These are phyloP conservation scores for Pterocles gutturalis DNA, from an alignment of 2,113 vertebrate genomes.

Conservation along the genomic window DNA sequence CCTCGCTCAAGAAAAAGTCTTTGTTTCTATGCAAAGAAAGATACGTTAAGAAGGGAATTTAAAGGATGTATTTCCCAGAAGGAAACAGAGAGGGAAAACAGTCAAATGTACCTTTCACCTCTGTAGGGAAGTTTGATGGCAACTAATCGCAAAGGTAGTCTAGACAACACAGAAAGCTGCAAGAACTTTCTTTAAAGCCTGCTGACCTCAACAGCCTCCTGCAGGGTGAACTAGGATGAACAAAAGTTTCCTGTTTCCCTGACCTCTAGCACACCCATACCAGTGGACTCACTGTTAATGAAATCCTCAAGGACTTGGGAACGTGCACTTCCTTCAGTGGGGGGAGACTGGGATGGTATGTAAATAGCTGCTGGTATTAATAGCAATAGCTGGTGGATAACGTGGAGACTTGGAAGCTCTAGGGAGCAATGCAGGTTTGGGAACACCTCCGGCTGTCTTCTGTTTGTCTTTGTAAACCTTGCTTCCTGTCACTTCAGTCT, in stretches of 20 bases:
- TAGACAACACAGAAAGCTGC: neutral
- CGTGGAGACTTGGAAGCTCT: neutral
- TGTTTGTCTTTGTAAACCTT: neutral
- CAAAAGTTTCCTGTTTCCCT: neutral
- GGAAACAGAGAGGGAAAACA: neutral
- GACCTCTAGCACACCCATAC: neutral
- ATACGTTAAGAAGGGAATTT: neutral
- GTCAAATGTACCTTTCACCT: neutral
- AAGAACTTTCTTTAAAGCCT: neutral
- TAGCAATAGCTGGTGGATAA: neutral
- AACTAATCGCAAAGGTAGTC: neutral
- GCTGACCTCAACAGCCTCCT: neutral
- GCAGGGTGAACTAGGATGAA: neutral
- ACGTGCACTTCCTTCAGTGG: neutral
- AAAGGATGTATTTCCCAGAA: slow-evolving; percentile 7
- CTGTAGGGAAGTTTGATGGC: neutral
- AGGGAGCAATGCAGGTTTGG: neutral
- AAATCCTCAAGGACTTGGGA: neutral
- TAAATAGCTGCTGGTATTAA: slow-evolving; percentile 37
- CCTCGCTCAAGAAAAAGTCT: slow-evolving; percentile 7
- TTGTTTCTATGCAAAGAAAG: slow-evolving; percentile 33
- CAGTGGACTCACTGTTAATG: neutral
- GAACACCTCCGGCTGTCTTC: neutral
- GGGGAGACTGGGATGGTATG: neutral
- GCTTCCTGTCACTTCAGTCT: neutral